Base-by-base conservation (phyloP, 1,140 invertebrate species). In the Laupala kohalensis region DNA sequence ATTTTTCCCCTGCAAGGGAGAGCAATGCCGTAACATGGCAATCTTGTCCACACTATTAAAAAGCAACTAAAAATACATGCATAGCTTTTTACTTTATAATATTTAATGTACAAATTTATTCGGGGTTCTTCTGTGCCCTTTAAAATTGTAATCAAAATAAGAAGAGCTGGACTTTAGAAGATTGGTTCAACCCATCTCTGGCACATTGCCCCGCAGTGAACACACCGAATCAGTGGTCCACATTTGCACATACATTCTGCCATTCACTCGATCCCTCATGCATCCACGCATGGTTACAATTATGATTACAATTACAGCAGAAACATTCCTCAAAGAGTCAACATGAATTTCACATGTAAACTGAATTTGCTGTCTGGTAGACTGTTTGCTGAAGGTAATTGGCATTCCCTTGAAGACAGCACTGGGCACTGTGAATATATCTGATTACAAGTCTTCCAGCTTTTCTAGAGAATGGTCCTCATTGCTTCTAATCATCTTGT, bases 401-500 rank as follows among this genome's bases (percentile, higher is more conserved):
- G 27, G 37, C 23, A 64, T 25, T 62, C 37, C 6, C 6, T 69
- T 28, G 25, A 4, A 13, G 6, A 30, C 28, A 69, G n/a, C 25
- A 69, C 25, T 27, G 25, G 69, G 25, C 28, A n/a, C 13, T n/a
- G 12, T 63, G 69, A 53, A 69, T 53, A 28, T 26, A n/a, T 25
- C 26, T 64, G n/a, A n/a, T 53, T 70, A 24, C 27, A n/a, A n/a
- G 69, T 64, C 26, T 19, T 70, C 37, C 23, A 24, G 37, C 69
- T 30, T 37, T 70, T 26, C 23, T 25, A 13, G 5, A n/a, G 53
- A 30, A 30, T 70, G 69, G 25, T 30, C 13, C 23, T 63, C 12
- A 27, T n/a, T 23, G 28, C n/a, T 15, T 29, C 65, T 62, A 77
- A 75, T 75, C 76, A 67, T 86, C 84, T 23, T 83, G 78, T 74